Conservation (phyloP, 2,888 invertebrate genomes). For the Celastrina argiolus region DNA sequence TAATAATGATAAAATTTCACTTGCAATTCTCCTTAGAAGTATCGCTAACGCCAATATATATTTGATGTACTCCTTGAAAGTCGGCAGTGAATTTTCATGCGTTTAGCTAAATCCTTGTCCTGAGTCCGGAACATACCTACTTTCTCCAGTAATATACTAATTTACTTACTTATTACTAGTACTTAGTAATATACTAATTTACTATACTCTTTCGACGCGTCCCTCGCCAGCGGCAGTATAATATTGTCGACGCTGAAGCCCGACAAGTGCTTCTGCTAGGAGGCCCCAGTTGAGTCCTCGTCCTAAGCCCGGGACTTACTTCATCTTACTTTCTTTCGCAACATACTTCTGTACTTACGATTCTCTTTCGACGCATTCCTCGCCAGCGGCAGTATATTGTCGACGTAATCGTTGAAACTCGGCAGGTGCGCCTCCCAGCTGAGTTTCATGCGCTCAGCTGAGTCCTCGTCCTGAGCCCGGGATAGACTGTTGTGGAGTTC, state of each 20-base stretch:
- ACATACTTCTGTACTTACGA: slow-evolving; percentile 48
- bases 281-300: slow-evolving; percentile 44
- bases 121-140: slow-evolving; percentile 47
- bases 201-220: slow-evolving; percentile 67
- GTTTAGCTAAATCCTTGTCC: slow-evolving; percentile 53
- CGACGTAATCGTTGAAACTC: slow-evolving; percentile 54
- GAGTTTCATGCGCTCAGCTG: slow-evolving; percentile 54
- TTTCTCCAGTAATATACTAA: background rate
- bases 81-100: no score
- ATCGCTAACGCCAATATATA: no score
- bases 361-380: slow-evolving; percentile 65
- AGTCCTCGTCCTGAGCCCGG: slow-evolving; percentile 57
- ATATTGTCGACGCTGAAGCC: slow-evolving; percentile 54
- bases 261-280: slow-evolving; percentile 54
- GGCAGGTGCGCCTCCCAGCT: slow-evolving; percentile 70
- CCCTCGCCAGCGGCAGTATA: slow-evolving; percentile 62
- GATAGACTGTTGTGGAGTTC: slow-evolving; percentile 62
- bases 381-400: slow-evolving; percentile 63
- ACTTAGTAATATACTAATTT: no score
- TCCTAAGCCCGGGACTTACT: slow-evolving; percentile 54
- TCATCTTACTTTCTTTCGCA: no score
- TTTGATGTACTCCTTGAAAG: no score
- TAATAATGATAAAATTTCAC: no score
- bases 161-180: no score
- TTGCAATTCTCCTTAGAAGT: no score